Conservation (phyloP, 2,888 invertebrate species). For the Trichacis sp. region DNA sequence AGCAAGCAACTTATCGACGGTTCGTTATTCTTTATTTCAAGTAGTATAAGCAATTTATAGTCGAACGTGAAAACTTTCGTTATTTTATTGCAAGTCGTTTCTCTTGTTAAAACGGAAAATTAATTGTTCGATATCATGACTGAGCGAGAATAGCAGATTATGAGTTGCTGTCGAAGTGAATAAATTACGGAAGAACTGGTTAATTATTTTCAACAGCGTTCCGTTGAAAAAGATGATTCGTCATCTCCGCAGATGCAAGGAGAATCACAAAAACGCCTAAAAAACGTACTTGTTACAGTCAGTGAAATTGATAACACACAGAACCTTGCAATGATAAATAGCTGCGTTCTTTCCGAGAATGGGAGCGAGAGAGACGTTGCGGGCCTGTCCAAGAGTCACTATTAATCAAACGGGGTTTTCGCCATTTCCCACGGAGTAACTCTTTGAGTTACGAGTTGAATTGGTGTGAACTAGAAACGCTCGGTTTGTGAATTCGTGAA, state of each 20-base stretch:
- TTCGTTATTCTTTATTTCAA: no score
- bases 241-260: slow-evolving; percentile 8
- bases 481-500: slow-evolving; percentile 31
- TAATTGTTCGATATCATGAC: background rate
- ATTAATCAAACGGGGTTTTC: slow-evolving; percentile 34
- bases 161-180: background rate
- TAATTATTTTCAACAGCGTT: slow-evolving; percentile 6
- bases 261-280: slow-evolving; percentile 15
- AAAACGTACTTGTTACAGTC: slow-evolving; percentile 20
- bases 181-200: background rate
- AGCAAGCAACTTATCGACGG: no score
- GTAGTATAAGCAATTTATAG: background rate
- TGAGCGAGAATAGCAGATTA: background rate
- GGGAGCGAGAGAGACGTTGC: slow-evolving; percentile 18
- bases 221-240: slow-evolving; percentile 15
- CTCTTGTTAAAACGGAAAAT: background rate
- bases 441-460: slow-evolving; percentile 18
- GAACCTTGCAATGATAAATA: slow-evolving; percentile 32
- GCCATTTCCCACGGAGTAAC: slow-evolving; percentile 29
- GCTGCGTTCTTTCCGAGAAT: slow-evolving; percentile 13
- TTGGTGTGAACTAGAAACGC: slow-evolving; percentile 21
- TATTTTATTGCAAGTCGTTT: no score
- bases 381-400: slow-evolving; percentile 18
- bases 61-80: background rate
- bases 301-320: slow-evolving; percentile 33